phyloP scores from a whole-genome alignment of 2,113 vertebrate species.

The Oryzias celebensis region DNA sequence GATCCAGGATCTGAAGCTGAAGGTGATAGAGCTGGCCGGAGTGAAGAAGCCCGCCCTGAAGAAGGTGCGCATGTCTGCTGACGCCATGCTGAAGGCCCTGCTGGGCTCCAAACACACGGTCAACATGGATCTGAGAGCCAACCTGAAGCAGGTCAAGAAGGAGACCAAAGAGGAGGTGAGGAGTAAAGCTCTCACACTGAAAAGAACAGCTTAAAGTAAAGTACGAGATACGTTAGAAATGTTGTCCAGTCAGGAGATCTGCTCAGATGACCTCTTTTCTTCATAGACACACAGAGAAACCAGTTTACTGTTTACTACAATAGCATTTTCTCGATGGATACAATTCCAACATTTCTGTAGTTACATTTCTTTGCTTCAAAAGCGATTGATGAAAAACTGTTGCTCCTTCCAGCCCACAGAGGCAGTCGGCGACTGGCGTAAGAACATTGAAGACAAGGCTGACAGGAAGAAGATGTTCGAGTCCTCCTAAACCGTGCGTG shows the following conservation, averaged over 20 bases:
- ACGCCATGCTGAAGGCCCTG: slow-evolving; percentile 89
- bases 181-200: not conserved
- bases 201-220: not conserved
- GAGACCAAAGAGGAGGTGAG: slow-evolving; percentile 91
- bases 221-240: too few species aligned
- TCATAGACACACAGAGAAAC: too few species aligned
- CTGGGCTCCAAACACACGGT: slow-evolving; percentile 74
- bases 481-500: slow-evolving; percentile 68
- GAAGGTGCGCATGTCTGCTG: slow-evolving; percentile 83
- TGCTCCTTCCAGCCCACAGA: slow-evolving; percentile 56
- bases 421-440: slow-evolving; percentile 91
- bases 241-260: too few species aligned
- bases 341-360: too few species aligned
- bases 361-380: too few species aligned
- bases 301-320: too few species aligned
- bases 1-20: slow-evolving; percentile 91
- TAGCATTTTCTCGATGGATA: too few species aligned
- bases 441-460: slow-evolving; percentile 95
- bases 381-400: too few species aligned
- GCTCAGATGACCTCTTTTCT: too few species aligned
- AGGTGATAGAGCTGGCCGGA: slow-evolving; percentile 88
- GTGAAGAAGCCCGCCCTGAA: slow-evolving; percentile 91
- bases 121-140: slow-evolving; percentile 91
- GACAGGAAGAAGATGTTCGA: slow-evolving; percentile 99
- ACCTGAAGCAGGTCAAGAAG: slow-evolving; percentile 98